A percentile compares a stretch with the other conserved stretches of the same genome.
phyloP scores from a whole-genome alignment of 2,113 vertebrate species.

The Pteronura brasiliensis region DNA sequence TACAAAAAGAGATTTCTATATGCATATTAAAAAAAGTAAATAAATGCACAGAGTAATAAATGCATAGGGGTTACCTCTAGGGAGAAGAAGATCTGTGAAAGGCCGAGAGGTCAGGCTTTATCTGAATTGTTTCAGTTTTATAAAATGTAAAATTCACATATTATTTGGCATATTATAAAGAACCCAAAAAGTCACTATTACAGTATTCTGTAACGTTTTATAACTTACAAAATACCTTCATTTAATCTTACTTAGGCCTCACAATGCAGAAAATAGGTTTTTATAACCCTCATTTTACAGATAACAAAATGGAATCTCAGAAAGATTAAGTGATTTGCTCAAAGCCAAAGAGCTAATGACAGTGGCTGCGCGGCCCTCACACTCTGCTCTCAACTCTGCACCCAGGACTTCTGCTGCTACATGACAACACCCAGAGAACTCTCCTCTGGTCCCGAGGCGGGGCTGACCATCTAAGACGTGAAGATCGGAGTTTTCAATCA shows the following conservation, averaged over 20 bases:
- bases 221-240: background rate
- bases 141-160: background rate
- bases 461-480: background rate
- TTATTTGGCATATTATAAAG: background rate
- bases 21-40: background rate
- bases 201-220: background rate
- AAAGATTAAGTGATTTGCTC: background rate
- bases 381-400: background rate
- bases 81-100: background rate
- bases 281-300: background rate
- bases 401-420: background rate
- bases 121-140: background rate
- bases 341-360: background rate
- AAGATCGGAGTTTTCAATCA: background rate
- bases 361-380: background rate
- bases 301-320: background rate
- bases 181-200: background rate
- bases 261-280: background rate
- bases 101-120: background rate
- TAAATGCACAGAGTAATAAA: background rate
- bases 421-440: background rate
- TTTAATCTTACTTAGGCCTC: background rate
- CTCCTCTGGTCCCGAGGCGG: background rate
- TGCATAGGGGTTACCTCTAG: background rate
- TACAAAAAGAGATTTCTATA: background rate